These are phyloP conservation scores for Cliona cf. orientalis DNA, from an alignment of 37 sponge, comb jelly and placozoan species.

Conservation along the genomic window DNA sequence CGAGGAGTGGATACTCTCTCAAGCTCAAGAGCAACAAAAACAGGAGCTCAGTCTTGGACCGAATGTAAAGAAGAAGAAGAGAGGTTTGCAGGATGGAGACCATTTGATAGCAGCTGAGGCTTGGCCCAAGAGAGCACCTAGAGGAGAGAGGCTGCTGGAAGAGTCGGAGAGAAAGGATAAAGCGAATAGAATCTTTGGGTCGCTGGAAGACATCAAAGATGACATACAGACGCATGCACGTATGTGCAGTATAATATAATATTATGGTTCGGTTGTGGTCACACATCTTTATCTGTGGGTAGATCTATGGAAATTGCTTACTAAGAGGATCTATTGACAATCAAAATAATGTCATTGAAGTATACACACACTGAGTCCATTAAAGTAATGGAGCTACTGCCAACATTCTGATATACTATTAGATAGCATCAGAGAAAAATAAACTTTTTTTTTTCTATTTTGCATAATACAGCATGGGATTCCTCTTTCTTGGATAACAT, in stretches of 20 bases:
- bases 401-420: background rate
- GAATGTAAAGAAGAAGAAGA: background rate
- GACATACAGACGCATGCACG: conserved; percentile 61
- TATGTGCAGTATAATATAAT: conserved; percentile 9
- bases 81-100: background rate
- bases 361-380: no score
- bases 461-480: conserved; percentile 28
- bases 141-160: background rate
- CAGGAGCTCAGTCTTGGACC: background rate
- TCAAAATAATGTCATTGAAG: no score
- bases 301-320: no score
- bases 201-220: conserved; percentile 46
- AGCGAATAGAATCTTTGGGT: conserved; percentile 9
- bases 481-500: conserved; percentile 20
- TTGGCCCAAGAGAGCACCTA: background rate
- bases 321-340: no score
- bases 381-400: no score
- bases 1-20: conserved; percentile 24
- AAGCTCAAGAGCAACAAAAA: background rate
- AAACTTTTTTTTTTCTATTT: background rate
- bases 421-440: background rate
- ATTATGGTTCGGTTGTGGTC: background rate
- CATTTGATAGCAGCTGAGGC: background rate
- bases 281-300: no score
- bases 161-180: background rate